Percentiles rank a stretch among this genome's conserved stretches.
Evolutionary conservation across 2,113 vertebrate genomes (phyloP).

Genomic region (Phoenicopterus ruber): DNA sequence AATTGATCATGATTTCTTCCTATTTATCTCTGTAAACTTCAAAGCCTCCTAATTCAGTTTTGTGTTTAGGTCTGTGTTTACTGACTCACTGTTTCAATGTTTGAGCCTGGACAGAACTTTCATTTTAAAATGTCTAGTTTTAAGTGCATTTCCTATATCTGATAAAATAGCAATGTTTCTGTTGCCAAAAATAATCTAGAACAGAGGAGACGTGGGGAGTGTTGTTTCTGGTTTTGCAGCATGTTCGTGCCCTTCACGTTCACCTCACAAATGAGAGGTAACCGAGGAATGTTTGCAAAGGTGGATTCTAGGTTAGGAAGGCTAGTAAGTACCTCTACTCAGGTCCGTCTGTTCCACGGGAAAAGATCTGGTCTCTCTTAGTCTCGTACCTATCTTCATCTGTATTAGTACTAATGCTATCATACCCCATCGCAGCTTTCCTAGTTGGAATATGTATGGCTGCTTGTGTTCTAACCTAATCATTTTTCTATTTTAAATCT

Average conservation of each 20-base stretch:
- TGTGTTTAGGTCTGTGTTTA: not conserved
- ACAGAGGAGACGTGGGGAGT: not conserved
- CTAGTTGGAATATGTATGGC: not conserved
- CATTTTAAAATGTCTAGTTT: not conserved
- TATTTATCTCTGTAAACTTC: not conserved
- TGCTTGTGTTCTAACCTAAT: not conserved
- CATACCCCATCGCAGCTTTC: not conserved
- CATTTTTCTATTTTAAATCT: not conserved
- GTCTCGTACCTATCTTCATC: not conserved
- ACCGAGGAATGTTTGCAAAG: not conserved
- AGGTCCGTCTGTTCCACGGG: not conserved
- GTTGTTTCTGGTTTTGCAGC: not conserved
- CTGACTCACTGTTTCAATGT: not conserved
- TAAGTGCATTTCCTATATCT: not conserved
- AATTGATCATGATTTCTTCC: not conserved
- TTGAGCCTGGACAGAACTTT: not conserved
- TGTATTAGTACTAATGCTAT: not conserved
- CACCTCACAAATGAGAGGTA: not conserved
- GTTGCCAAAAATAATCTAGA: not conserved
- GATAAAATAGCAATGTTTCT: not conserved
- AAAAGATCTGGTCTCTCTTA: not conserved
- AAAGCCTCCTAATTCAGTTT: not conserved
- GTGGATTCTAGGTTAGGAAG: not conserved
- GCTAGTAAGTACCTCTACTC: not conserved
- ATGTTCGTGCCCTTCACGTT: not conserved